Base-by-base conservation (phyloP, 2,888 invertebrate species). In the Leucoma salicis region DNA sequence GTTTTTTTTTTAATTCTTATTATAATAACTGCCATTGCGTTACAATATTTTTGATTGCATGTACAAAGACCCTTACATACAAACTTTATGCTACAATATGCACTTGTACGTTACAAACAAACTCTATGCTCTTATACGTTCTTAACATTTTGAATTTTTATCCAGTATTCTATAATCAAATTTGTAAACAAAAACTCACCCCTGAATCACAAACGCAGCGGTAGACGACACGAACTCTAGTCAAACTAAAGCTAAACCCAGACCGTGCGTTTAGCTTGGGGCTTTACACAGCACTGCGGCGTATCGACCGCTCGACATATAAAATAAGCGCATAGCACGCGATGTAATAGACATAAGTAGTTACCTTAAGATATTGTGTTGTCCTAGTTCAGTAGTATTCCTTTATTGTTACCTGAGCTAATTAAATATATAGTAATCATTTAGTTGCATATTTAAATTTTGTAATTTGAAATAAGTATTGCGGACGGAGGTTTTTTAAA, bases 281-380 rank as follows among this genome's bases (percentile, higher is more conserved):
- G 70, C 53, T 61, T 53, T 53, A 63, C 54, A 55, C 71, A 60
- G 78, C 80, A 87, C 86, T 88, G 87, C 87, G 82, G 78, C 67
- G 77, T 87, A 86, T 87, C 86, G 86, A 87, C 85, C 84, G 68
- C 54, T 34, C 53, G 63, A 57, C 69, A 62, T 59, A 74, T 70
- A 65, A 74, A 75, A 75, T 75, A 72, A 66, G 67, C 72, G 65
- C 59, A 64, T 60, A 69, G 66, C 87, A 87, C 85, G 85, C 87
- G 74, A 85, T 71, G 66, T 70, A 56, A 53, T 59, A 70, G 66
- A 63, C 71, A 65, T 66, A 49, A 46, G 55, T 50, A 57, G 39
- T 48, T 33, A 42, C 46, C 61, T 51, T 60, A 57, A 60, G 57
- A 60, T 48, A 60, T 42, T 52, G 44, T 55, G 24, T 14, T 18